Conservation (phyloP, 2,888 invertebrate species). For the Ceratothoa steindachneri region DNA sequence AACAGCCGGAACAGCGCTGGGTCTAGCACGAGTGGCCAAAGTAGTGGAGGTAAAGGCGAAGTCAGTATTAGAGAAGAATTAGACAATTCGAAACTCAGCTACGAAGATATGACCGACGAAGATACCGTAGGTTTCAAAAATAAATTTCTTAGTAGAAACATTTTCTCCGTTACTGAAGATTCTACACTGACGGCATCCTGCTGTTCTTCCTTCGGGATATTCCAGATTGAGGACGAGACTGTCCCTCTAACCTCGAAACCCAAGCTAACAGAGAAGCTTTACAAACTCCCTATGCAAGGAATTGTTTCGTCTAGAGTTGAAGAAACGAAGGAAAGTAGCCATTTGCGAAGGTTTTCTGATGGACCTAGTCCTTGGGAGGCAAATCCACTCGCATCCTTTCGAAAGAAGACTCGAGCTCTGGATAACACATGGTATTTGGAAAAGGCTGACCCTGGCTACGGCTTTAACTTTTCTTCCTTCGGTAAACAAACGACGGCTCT, state of each 20-base stretch:
- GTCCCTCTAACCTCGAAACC: background rate
- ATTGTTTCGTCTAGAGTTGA: background rate
- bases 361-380: conserved; percentile 1
- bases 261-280: background rate
- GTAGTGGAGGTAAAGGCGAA: conserved; percentile 31
- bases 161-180: background rate
- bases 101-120: background rate
- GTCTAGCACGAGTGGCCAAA: conserved; percentile 31
- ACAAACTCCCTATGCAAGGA: background rate
- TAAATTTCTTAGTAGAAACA: background rate
- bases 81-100: background rate
- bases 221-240: background rate
- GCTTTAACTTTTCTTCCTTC: background rate
- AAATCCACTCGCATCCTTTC: background rate
- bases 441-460: background rate
- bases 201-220: background rate
- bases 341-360: conserved; percentile 1
- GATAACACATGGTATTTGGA: background rate
- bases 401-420: background rate
- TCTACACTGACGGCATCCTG: background rate
- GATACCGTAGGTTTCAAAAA: background rate
- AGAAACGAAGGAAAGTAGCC: background rate
- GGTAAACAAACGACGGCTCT: background rate
- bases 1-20: conserved; percentile 34
- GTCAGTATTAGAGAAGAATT: conserved; percentile 33